A percentile compares a stretch with the other conserved stretches of the same genome.
Evolutionary conservation across 2,888 invertebrate species (phyloP).

Genomic region (Nematopogon swammerdamellus): DNA sequence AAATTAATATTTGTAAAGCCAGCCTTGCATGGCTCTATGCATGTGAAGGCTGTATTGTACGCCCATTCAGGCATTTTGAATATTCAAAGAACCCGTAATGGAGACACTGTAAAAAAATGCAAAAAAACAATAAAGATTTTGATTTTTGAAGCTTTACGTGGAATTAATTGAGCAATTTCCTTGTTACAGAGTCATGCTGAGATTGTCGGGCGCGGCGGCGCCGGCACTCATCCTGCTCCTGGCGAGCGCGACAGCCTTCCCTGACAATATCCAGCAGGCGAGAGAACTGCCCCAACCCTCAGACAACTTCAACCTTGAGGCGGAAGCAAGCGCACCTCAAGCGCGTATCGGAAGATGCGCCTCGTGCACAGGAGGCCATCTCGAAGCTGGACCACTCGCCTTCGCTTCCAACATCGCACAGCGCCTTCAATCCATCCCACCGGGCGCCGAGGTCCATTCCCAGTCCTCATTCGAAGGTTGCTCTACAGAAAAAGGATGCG

Average conservation of each 20-base stretch:
- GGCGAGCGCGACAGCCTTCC: constrained; percentile 22
- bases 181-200: constrained; percentile 50
- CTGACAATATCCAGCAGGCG: constrained; percentile 32
- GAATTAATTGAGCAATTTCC: too few relatives aligned
- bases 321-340: constrained; percentile 29
- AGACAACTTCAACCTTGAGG: constrained; percentile 26
- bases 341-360: constrained; percentile 34
- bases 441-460: constrained; percentile 35
- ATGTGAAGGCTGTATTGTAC: too few relatives aligned
- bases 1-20: too few relatives aligned
- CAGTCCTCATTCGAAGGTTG: constrained; percentile 43
- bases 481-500: constrained; percentile 41
- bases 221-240: constrained; percentile 32
- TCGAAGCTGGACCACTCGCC: constrained; percentile 21
- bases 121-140: too few relatives aligned
- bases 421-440: constrained; percentile 24
- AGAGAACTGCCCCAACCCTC: constrained; percentile 30
- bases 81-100: too few relatives aligned
- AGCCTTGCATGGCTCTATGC: too few relatives aligned
- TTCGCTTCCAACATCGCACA: constrained; percentile 28
- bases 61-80: too few relatives aligned
- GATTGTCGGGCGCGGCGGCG: constrained; percentile 40
- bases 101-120: too few relatives aligned
- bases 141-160: too few relatives aligned
- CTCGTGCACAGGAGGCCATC: constrained; percentile 19